Conservation (phyloP, 2,113 vertebrate species). For the Patagioenas fasciata region DNA sequence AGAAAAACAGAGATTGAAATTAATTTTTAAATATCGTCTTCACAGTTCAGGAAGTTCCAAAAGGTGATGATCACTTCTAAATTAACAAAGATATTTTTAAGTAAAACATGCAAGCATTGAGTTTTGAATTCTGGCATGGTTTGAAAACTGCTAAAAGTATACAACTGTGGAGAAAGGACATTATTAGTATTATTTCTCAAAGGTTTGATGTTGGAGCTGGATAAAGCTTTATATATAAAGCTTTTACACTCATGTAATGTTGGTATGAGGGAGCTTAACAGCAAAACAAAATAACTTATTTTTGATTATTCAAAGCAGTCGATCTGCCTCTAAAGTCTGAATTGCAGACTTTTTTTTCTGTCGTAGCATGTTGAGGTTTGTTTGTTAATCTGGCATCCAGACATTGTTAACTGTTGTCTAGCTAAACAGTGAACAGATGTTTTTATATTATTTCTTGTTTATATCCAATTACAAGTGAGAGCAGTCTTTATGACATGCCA, state of each 20-base stretch:
- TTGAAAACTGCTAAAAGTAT: neutral
- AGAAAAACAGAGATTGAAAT: neutral
- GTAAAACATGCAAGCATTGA: neutral
- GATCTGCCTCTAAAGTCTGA: constrained; percentile 20
- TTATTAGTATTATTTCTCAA: neutral
- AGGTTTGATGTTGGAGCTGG: neutral
- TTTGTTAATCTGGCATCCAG: constrained; percentile 30
- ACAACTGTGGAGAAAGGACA: neutral
- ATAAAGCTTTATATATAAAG: neutral
- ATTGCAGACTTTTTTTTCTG: neutral
- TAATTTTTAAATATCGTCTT: neutral
- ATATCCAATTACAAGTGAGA: constrained; percentile 8
- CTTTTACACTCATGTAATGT: neutral
- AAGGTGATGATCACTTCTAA: neutral
- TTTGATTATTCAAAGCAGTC: constrained; percentile 31
- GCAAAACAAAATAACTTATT: neutral
- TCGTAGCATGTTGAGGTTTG: neutral
- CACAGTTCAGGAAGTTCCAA: neutral
- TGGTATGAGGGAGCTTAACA: neutral
- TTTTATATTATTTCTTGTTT: constrained; percentile 44
- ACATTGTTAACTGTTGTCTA: constrained; percentile 44
- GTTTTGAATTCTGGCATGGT: neutral
- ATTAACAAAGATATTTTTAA: constrained; percentile 8
- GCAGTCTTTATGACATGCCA: neutral
- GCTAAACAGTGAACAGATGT: constrained; percentile 24